Base-by-base conservation (phyloP, 1,140 invertebrate species). In the Bombus waltoni region DNA sequence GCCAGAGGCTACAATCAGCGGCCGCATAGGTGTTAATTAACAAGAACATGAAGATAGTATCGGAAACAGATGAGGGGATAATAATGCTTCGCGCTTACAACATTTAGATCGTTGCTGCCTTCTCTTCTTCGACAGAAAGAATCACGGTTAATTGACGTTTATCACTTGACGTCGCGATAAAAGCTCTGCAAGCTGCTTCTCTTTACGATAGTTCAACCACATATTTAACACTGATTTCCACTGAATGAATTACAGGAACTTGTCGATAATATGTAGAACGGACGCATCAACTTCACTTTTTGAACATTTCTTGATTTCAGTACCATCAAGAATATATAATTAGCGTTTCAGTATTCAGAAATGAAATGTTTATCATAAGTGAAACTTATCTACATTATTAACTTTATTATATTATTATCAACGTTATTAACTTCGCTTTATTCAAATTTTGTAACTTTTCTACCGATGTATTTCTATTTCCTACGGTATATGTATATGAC, bases 21-120 rank as follows among this genome's bases (percentile, higher is more conserved):
- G 2, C 11, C 9, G 59, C 38, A 82, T 82, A 82, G 71, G 72
- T 82, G 72, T 62, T 82, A 75, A 75, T 82, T 82, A 82, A 42
- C 71, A 65, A n/a, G 71, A 75, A 75, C 72, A 65, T 35, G 72
- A 74, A 66, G 81, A 75, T 75, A 44, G 40, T 32, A 74, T 44
- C 57, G 53, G 81, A 22, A 82, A 75, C 71, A 62, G 40, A 75
- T 44, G 71, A 75, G 25, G 25, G 71, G 32, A 75, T 75, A 82
- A 75, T 75, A 47, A 75, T 28, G 57, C 25, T 42, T 75, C 25
- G 25, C n/a, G 18, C 35, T 72, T 72, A 32, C 18, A 71, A 47
- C 65, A 42, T 10, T 40, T n/a, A 44, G n/a, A n/a, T n/a, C 13
- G 3, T 32, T 25, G 13, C 42, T 28, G 15, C 72, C 32, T 38